Percentiles rank a stretch among this genome's conserved stretches.
These are phyloP conservation scores for Anthoptus insignis DNA, from an alignment of 2,888 invertebrate genomes.

Conservation along the genomic window DNA sequence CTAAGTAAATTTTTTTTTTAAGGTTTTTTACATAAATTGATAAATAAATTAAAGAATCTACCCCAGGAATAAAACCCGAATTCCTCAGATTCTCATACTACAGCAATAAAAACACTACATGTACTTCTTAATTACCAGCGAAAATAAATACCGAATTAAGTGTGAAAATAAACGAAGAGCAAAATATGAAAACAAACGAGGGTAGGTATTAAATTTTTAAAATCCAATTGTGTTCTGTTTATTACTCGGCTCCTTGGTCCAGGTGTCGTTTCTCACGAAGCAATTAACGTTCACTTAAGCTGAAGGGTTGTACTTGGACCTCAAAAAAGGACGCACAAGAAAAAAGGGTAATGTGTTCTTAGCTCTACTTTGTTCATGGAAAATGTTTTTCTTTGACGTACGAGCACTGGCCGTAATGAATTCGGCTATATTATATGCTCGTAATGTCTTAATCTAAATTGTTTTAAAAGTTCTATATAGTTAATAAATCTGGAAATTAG, in stretches of 20 bases:
- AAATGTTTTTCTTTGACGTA: constrained; percentile 44
- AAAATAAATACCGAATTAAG: too few relatives aligned
- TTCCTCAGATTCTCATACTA: too few relatives aligned
- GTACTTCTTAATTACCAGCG: too few relatives aligned
- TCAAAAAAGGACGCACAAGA: constrained; percentile 58
- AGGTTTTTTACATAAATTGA: too few relatives aligned
- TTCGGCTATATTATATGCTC: too few relatives aligned
- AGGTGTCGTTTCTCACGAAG: constrained; percentile 80
- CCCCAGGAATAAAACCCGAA: too few relatives aligned
- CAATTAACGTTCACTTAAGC: constrained; percentile 76
- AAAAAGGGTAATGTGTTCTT: constrained; percentile 53
- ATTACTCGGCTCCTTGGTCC: constrained; percentile 61
- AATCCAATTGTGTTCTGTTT: constrained; percentile 68
- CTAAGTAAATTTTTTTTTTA: too few relatives aligned
- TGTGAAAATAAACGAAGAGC: too few relatives aligned
- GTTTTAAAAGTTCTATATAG: not conserved
- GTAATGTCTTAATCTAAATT: too few relatives aligned
- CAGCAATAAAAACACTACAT: too few relatives aligned
- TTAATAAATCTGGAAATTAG: too few relatives aligned
- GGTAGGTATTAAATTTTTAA: constrained; percentile 15
- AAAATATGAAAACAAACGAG: not conserved
- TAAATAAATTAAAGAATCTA: too few relatives aligned
- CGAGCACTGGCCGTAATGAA: constrained; percentile 17
- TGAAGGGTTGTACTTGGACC: constrained; percentile 78
- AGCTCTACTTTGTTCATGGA: constrained; percentile 36